Evolutionary conservation across 2,888 invertebrate species (phyloP).

Genomic region (Xestobium rufovillosum): DNA sequence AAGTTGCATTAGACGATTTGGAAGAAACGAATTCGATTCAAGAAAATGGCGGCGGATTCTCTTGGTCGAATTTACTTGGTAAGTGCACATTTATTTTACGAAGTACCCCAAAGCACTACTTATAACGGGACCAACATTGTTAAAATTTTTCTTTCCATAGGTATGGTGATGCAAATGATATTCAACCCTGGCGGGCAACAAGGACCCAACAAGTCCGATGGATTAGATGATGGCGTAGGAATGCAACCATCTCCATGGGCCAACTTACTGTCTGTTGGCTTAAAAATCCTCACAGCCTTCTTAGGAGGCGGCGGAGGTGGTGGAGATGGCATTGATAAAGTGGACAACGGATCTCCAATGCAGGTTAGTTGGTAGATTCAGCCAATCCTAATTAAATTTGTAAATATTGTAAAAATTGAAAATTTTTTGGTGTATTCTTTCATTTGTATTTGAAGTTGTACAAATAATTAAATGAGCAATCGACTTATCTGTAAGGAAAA

Average conservation of each 20-base stretch:
- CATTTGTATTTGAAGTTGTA: too few relatives aligned
- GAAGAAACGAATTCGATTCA: conserved; percentile 78
- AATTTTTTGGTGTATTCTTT: too few relatives aligned
- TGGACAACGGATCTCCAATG: conserved; percentile 83
- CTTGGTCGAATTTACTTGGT: conserved; percentile 83
- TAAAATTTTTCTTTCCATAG: conserved; percentile 38
- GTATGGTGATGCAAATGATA: conserved; percentile 82
- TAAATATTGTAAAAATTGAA: too few relatives aligned
- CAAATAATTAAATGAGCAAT: too few relatives aligned
- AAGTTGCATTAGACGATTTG: conserved; percentile 73
- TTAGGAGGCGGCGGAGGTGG: conserved; percentile 67
- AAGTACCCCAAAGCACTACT: too few relatives aligned
- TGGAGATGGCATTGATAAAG: conserved; percentile 80
- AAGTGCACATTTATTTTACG: conserved; percentile 25
- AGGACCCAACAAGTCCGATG: conserved; percentile 77
- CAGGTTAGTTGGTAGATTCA: conserved; percentile 72
- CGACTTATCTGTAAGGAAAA: too few relatives aligned
- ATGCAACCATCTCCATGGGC: conserved; percentile 79
- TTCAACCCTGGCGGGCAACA: conserved; percentile 59
- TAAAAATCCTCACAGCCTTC: conserved; percentile 77
- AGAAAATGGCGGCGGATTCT: conserved; percentile 63
- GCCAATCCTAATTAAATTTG: too few relatives aligned
- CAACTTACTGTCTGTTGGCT: conserved; percentile 75
- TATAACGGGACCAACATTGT: too few relatives aligned
- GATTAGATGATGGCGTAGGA: conserved; percentile 56